Percentiles rank a stretch among this genome's conserved stretches.
Evolutionary conservation across 2,888 invertebrate species (phyloP).

Genomic region (Sesia apiformis): DNA sequence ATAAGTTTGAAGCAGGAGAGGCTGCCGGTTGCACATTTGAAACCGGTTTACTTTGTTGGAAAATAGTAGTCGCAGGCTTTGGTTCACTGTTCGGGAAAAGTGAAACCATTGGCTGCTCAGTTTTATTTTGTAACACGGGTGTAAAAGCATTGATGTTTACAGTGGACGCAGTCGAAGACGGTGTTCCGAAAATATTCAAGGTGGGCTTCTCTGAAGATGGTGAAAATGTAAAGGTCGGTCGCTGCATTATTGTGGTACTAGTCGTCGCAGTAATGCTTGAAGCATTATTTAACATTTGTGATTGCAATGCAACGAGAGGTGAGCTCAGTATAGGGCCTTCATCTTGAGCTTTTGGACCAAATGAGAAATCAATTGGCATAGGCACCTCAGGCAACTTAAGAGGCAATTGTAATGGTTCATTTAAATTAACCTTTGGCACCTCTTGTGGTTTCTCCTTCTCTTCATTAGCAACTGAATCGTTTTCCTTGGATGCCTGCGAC

Average conservation of each 20-base stretch:
- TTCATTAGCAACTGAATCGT: conserved; percentile 10
- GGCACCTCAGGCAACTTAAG: neutral
- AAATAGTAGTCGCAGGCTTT: conserved; percentile 4
- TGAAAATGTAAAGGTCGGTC: conserved; percentile 22
- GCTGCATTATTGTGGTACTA: conserved; percentile 10
- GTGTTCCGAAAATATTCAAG: conserved; percentile 19
- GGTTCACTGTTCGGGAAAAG: conserved; percentile 17
- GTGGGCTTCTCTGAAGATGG: conserved; percentile 10
- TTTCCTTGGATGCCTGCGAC: conserved; percentile 9
- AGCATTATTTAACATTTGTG: too few species aligned
- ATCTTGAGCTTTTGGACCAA: neutral
- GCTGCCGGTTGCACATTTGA: conserved; percentile 1
- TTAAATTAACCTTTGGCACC: conserved; percentile 29
- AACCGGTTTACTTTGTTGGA: conserved; percentile 4
- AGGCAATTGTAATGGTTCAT: conserved; percentile 1
- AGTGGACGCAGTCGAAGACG: conserved; percentile 10
- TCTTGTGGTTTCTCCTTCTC: conserved; percentile 33
- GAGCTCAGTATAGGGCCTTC: neutral
- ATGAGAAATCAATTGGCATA: neutral
- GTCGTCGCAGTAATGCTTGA: conserved; percentile 3
- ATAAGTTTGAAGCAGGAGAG: conserved; percentile 13
- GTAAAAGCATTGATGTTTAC: conserved; percentile 2
- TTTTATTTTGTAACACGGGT: neutral
- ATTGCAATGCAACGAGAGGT: neutral
- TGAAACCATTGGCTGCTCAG: neutral